These are phyloP conservation scores for Halictus quadricinctus DNA, from an alignment of 2,888 invertebrate genomes.

Conservation along the genomic window DNA sequence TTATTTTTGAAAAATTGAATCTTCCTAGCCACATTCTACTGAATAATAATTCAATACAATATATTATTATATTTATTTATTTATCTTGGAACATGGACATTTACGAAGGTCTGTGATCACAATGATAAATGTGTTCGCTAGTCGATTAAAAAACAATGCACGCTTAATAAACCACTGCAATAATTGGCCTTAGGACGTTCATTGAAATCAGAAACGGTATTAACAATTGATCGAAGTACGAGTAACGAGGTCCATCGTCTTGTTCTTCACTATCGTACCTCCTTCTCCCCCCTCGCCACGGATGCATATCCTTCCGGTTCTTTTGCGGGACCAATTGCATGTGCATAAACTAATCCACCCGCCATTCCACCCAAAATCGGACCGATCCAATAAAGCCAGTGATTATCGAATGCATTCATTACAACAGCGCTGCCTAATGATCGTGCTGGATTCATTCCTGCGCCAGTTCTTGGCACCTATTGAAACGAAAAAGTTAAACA, in stretches of 20 bases:
- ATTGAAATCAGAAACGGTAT: background rate
- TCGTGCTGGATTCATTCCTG: conserved; percentile 96
- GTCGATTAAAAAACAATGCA: background rate
- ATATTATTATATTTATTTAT: background rate
- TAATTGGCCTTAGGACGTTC: background rate
- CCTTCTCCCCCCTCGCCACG: conserved; percentile 82
- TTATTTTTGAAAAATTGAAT: background rate
- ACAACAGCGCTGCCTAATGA: conserved; percentile 94
- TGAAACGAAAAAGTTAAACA: background rate
- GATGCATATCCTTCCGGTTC: conserved; percentile 80
- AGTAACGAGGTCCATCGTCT: background rate
- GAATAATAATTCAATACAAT: background rate
- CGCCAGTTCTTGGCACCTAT: conserved; percentile 88
- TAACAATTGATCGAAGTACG: background rate
- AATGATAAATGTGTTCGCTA: background rate
- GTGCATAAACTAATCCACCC: conserved; percentile 90
- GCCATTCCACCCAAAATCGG: conserved; percentile 91
- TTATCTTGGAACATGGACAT: background rate
- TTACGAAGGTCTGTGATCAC: background rate
- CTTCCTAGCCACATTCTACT: background rate
- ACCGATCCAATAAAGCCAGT: conserved; percentile 97
- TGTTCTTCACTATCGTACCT: conserved; percentile 72
- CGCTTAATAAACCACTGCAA: background rate
- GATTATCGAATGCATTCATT: conserved; percentile 88
- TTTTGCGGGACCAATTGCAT: conserved; percentile 81